Evolutionary conservation across 1,140 invertebrate species (phyloP).

Genomic region (Scaptodrosophila lebanonensis): DNA sequence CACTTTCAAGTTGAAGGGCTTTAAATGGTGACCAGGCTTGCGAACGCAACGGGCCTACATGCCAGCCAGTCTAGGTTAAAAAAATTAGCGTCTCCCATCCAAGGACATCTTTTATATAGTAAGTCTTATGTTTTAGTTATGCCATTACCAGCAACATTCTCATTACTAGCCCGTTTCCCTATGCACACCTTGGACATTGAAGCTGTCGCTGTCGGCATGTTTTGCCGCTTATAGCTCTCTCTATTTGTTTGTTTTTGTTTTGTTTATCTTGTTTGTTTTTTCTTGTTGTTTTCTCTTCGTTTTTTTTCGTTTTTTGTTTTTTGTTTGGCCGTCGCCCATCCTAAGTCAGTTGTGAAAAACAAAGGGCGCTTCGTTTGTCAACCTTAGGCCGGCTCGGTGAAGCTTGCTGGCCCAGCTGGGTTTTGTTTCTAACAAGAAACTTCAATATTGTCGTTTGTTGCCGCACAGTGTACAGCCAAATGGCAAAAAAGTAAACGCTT

Average conservation of each 20-base stretch:
- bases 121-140: no score
- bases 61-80: no score
- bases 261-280: constrained; percentile 35
- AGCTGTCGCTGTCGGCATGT: constrained; percentile 12
- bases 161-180: no score
- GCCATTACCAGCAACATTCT: no score
- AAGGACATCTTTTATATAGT: no score
- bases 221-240: constrained; percentile 45
- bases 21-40: no score
- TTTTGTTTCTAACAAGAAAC: constrained; percentile 59
- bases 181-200: no score
- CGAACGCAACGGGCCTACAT: no score
- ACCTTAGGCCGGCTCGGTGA: constrained; percentile 22
- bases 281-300: constrained; percentile 33
- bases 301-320: constrained; percentile 10
- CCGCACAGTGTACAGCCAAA: constrained; percentile 50
- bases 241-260: constrained; percentile 57
- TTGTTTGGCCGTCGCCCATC: constrained; percentile 21
- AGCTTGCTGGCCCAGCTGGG: constrained; percentile 3
- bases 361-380: constrained; percentile 64
- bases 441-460: constrained; percentile 66
- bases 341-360: constrained; percentile 31
- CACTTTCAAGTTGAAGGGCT: no score
- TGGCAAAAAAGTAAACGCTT: constrained; percentile 4
- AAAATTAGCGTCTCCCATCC: no score